phyloP scores from a whole-genome alignment of 37 sponge, comb jelly and placozoan genomes.

The Spongilla lacustris region DNA sequence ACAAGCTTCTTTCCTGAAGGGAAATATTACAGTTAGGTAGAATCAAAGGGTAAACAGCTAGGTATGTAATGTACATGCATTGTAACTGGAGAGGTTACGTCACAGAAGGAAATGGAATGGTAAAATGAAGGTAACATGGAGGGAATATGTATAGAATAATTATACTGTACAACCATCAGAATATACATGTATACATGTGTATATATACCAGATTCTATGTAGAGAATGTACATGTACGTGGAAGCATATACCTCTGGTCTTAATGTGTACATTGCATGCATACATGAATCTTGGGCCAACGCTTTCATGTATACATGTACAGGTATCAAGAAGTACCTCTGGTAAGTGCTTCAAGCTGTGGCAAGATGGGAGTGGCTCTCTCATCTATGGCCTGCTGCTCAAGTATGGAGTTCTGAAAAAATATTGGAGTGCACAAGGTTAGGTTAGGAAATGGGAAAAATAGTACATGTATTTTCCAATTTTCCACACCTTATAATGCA shows the following conservation, averaged over 20 bases:
- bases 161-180: too few relatives aligned
- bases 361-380: conserved; percentile 17
- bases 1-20: conserved; percentile 35
- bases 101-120: background rate
- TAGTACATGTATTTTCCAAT: too few relatives aligned
- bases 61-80: too few relatives aligned
- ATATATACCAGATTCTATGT: background rate
- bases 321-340: conserved; percentile 9
- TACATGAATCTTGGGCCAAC: background rate
- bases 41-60: too few relatives aligned
- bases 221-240: too few relatives aligned
- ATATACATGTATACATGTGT: background rate
- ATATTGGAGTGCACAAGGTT: background rate
- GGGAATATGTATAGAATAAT: too few relatives aligned
- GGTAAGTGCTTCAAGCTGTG: conserved; percentile 36
- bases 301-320: too few relatives aligned
- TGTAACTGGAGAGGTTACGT: too few relatives aligned
- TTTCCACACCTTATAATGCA: too few relatives aligned
- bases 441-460: too few relatives aligned
- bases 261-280: background rate
- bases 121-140: background rate
- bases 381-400: conserved; percentile 54
- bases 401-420: conserved; percentile 23
- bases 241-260: too few relatives aligned
- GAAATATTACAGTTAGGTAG: background rate